These are phyloP conservation scores for Pteronura brasiliensis DNA, from an alignment of 2,113 vertebrate species.

Conservation along the genomic window DNA sequence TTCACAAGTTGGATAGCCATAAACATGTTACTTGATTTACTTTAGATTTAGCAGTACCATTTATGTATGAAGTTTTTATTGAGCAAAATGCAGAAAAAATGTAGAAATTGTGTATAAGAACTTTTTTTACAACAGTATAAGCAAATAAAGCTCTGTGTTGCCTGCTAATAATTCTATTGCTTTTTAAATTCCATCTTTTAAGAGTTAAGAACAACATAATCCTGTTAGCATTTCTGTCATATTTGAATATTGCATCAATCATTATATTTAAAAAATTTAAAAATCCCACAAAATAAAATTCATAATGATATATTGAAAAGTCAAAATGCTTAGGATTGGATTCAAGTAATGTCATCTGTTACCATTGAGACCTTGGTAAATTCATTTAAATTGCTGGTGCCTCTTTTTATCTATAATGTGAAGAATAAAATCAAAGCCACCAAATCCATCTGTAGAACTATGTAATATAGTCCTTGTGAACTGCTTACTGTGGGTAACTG, in stretches of 20 bases:
- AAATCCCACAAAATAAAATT: background rate
- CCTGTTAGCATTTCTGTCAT: background rate
- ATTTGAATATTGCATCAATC: background rate
- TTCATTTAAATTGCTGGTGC: background rate
- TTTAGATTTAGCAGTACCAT: background rate
- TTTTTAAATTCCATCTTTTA: slow-evolving; percentile 4
- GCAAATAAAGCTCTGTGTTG: background rate
- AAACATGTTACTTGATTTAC: background rate
- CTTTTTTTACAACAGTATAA: background rate
- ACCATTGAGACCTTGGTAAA: background rate
- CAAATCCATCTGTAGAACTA: background rate
- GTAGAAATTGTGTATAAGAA: background rate
- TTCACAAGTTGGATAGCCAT: background rate
- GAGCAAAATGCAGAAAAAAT: background rate
- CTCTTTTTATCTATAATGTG: background rate
- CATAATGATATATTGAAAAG: background rate
- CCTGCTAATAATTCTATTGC: background rate
- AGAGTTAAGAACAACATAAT: background rate
- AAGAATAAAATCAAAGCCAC: background rate
- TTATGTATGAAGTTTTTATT: background rate
- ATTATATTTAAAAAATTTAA: background rate
- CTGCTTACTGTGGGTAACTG: background rate
- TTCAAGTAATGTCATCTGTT: background rate
- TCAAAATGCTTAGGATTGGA: background rate
- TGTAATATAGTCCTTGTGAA: background rate